Evolutionary conservation across 2,888 invertebrate genomes (phyloP), one percentile per base, ranked within the genome.

Genomic region (Volucella zonaria): DNA sequence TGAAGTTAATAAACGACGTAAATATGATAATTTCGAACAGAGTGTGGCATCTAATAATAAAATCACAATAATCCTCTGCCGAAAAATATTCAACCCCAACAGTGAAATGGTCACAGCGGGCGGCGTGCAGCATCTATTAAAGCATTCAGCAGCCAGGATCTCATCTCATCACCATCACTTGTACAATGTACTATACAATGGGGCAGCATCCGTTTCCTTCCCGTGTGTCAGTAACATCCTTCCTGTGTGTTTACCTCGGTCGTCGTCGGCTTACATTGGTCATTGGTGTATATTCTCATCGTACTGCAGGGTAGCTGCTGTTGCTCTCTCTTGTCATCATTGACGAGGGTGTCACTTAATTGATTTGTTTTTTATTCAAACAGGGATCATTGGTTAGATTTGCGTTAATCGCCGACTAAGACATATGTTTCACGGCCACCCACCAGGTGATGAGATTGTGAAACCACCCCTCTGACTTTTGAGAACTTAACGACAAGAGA

Each of bases 21-120:
- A 91, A 91, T 92, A 91, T 91, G 91, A 91, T 91, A 91, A 91
- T 91, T 91, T 91, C 89, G 89, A 91, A 88, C 90, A 91, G 91
- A 90, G 90, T 91, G 91, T 91, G 91, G 91, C 89, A 91, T 91
- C 90, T 91, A 91, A 91, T 91, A 91, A 91, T 90, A 90, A 91
- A 90, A 91, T 90, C 91, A 91, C 89, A 90, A 88, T 91, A 91
- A 91, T 91, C 91, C 91, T 87, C 86, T 82, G 81, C 76, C 85
- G 81, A 85, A 81, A 76, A 85, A 81, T 85, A 85, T 85, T 62
- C 85, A 77, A 87, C 87, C 83, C 87, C 86, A 87, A 62, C 68
- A 82, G 66, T 87, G 86, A 83, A 82, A 81, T 47, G 62, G 58
- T 40, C 87, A 31, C 88, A 88, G 87, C 87, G 80, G 82, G 87